Evolutionary conservation across 30 jellyfish, hydroid and myxozoan genomes (phyloP), one percentile per base, ranked within the genome.

Genomic region (Cassiopea andromeda): DNA sequence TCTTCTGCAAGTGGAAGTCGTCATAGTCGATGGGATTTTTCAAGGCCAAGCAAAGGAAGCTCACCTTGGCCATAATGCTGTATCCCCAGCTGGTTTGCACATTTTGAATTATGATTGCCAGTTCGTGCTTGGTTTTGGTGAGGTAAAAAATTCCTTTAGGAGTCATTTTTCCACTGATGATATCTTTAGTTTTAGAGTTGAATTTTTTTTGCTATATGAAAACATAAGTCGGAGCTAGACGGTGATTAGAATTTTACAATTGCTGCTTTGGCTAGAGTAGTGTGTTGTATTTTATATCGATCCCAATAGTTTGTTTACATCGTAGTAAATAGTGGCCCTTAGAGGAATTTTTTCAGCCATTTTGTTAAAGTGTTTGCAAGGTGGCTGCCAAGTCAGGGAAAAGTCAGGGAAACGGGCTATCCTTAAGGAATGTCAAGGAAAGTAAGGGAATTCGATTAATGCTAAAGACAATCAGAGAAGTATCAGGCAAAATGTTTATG

Each of bases 1-100:
- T 80, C 93, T 17, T 70, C 19, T 75, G 83, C 76, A 9, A 75
- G 73, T 61, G 93, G 93, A 48, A 75, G 76, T 69, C 82, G 66
- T 59, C 82, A 9, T 16, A 71, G 57, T 43, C 88, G 0, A 3
- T 48, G 80, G 86, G 93, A 85, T 60, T 75, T 85, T 48, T 38
- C 93, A 61, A 74, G 81, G 48, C 47, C 75, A 69, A 70, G 85
- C 7, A 69, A 73, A n/a, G 19, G 27, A 1, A 68, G 80, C 19
- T 64, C 71, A 16, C 68, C 76, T 59, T 60, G 78, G 61, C 77
- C 78, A 46, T 58, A 27, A 57, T 60, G 44, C 60, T 38, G 64
- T 49, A 38, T 43, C 58, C 48, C 12, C 43, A 76, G 64, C 60
- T 60, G 80, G 89, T 60, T 60, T 60, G 77, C 27, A 61, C 58